Conservation (phyloP, 2,888 invertebrate genomes). For the Morpho deidamia region DNA sequence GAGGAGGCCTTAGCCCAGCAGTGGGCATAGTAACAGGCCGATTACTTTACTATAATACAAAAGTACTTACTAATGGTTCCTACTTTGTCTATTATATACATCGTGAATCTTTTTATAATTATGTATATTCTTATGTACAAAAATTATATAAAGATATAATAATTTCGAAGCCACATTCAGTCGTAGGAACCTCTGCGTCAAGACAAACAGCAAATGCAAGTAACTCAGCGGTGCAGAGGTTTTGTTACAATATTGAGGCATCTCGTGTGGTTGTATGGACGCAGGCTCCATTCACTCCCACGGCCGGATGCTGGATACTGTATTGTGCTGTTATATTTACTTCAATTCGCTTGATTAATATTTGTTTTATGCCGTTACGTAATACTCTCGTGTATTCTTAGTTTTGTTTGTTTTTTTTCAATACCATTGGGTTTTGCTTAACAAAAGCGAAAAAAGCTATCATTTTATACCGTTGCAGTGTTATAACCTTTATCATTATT, state of each 20-base stretch:
- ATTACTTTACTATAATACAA: too few relatives aligned
- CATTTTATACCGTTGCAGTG: too few relatives aligned
- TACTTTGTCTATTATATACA: too few relatives aligned
- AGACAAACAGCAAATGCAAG: slow-evolving; percentile 29
- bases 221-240: slow-evolving; percentile 16
- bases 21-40: too few relatives aligned
- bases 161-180: slow-evolving; percentile 14
- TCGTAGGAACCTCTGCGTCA: slow-evolving; percentile 1
- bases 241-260: slow-evolving; percentile 28
- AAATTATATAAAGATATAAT: neutral
- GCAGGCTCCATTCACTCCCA: neutral
- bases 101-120: too few relatives aligned
- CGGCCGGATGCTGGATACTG: neutral
- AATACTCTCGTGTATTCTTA: neutral
- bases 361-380: neutral
- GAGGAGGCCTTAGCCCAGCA: too few relatives aligned
- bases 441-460: too few relatives aligned
- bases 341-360: slow-evolving; percentile 1
- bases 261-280: slow-evolving; percentile 15
- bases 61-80: too few relatives aligned
- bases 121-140: too few relatives aligned
- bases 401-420: too few relatives aligned
- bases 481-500: too few relatives aligned
- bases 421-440: too few relatives aligned
- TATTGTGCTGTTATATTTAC: neutral